Evolutionary conservation across 1,140 invertebrate genomes (phyloP).

Genomic region (Leptonema lineaticorne): DNA sequence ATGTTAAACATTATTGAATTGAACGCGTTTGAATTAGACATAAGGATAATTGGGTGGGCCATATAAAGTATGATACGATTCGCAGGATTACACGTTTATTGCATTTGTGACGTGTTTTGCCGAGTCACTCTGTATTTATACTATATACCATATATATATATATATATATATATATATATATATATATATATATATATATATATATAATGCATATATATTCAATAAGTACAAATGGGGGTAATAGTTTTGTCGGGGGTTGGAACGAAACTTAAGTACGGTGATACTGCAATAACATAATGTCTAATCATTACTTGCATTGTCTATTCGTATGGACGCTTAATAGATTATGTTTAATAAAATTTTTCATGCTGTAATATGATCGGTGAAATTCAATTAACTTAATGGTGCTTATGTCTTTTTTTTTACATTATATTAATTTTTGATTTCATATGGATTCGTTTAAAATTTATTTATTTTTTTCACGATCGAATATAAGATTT

Average conservation of each 20-base stretch:
- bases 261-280: too few relatives aligned
- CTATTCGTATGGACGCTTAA: not conserved
- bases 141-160: not conserved
- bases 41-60: constrained; percentile 14
- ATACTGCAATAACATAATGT: not conserved
- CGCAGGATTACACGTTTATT: constrained; percentile 40
- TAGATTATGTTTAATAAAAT: too few relatives aligned
- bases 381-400: too few relatives aligned
- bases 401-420: too few relatives aligned
- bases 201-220: not conserved
- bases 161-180: not conserved
- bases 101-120: constrained; percentile 32
- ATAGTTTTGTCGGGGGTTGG: too few relatives aligned
- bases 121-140: not conserved
- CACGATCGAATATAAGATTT: too few relatives aligned
- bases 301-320: not conserved
- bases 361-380: too few relatives aligned
- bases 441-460: too few relatives aligned
- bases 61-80: constrained; percentile 34
- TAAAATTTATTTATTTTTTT: too few relatives aligned
- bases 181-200: not conserved
- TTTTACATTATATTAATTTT: too few relatives aligned
- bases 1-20: too few relatives aligned
- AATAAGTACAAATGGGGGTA: not conserved
- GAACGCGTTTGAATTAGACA: constrained; percentile 15